Conservation (phyloP, 2,888 invertebrate species). For the Drosophila imparisetae region DNA sequence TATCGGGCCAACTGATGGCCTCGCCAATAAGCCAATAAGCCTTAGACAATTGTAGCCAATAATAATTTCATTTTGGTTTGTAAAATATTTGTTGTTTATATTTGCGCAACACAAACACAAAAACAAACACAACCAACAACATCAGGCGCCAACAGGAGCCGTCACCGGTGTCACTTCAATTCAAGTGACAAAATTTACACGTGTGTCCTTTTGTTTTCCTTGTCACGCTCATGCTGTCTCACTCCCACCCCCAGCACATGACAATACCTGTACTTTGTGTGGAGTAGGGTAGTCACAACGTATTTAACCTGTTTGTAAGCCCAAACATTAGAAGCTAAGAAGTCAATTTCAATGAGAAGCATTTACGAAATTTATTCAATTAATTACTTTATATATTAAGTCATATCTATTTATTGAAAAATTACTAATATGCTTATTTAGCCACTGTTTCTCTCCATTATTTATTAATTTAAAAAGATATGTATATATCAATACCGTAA, state of each 20-base stretch:
- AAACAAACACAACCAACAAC: conserved; percentile 33
- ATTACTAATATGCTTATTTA: not conserved
- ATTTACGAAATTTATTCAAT: no score
- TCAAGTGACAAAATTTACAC: conserved; percentile 70
- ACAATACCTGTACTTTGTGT: not conserved
- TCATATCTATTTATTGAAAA: not conserved
- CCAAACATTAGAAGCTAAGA: no score
- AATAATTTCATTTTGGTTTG: conserved; percentile 59
- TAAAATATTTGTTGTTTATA: conserved; percentile 66
- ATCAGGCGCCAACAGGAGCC: conserved; percentile 10
- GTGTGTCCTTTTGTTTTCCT: conserved; percentile 64
- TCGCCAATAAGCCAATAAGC: conserved; percentile 51
- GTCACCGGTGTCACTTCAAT: conserved; percentile 34
- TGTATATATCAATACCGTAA: not conserved
- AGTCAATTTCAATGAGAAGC: no score
- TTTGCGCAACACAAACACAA: conserved; percentile 60
- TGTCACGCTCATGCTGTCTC: conserved; percentile 33
- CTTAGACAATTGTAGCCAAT: conserved; percentile 59
- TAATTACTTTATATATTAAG: not conserved
- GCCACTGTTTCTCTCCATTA: not conserved
- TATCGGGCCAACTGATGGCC: conserved; percentile 37
- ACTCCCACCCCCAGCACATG: conserved; percentile 5
- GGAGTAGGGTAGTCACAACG: conserved; percentile 1
- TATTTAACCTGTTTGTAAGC: not conserved
- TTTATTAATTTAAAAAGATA: no score